phyloP scores from a whole-genome alignment of 2,113 vertebrate species.

The Phalacrocorax aristotelis region DNA sequence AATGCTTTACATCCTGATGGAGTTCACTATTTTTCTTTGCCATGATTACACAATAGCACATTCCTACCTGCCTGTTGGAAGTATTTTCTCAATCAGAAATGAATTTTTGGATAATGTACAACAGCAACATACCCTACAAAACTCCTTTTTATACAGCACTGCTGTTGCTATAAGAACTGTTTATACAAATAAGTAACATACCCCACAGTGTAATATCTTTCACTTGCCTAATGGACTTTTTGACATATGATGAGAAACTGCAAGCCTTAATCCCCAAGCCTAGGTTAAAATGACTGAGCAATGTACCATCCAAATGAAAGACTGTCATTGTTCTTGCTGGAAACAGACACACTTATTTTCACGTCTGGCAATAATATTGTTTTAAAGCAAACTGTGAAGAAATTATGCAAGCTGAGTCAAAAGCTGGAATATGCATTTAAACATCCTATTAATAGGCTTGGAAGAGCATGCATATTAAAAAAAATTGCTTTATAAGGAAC shows the following conservation, averaged over 20 bases:
- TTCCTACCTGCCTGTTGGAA: not conserved
- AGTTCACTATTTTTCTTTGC: not conserved
- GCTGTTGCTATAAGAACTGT: not conserved
- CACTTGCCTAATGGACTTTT: constrained; percentile 38
- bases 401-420: constrained; percentile 20
- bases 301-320: constrained; percentile 30
- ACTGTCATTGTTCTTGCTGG: constrained; percentile 39
- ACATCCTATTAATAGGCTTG: not conserved
- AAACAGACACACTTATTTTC: constrained; percentile 37
- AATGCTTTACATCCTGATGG: not conserved
- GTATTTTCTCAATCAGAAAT: constrained; percentile 14
- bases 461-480: not conserved
- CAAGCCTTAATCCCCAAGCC: constrained; percentile 14
- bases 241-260: constrained; percentile 42
- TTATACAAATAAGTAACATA: constrained; percentile 45
- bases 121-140: not conserved
- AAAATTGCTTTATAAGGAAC: not conserved
- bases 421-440: constrained; percentile 30
- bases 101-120: not conserved
- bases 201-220: constrained; percentile 13
- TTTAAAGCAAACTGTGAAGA: constrained; percentile 53
- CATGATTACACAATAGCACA: not conserved
- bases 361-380: constrained; percentile 2
- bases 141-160: not conserved
- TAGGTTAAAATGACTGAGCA: constrained; percentile 17